Evolutionary conservation across 1,140 invertebrate species (phyloP).

Genomic region (Megalopta genalis): DNA sequence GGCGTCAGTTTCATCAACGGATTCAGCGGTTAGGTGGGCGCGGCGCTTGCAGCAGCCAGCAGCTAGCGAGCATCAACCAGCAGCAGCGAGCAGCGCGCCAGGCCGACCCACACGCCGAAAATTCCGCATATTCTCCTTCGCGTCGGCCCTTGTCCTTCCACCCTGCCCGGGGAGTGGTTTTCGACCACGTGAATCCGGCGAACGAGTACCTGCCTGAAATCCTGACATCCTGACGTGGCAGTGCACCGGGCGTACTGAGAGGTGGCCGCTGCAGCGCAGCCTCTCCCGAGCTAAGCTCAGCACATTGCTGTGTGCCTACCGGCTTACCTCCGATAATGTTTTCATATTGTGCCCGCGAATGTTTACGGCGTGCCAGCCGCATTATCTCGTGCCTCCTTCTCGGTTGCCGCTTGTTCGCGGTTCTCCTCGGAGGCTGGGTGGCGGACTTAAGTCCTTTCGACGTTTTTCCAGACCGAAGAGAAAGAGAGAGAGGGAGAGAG

Average conservation of each 20-base stretch:
- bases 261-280: constrained; percentile 32
- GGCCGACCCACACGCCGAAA: background rate
- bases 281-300: constrained; percentile 67
- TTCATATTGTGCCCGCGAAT: constrained; percentile 71
- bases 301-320: constrained; percentile 74
- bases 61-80: too few species aligned
- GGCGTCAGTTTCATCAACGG: constrained; percentile 42
- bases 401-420: constrained; percentile 15
- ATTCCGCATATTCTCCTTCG: constrained; percentile 30
- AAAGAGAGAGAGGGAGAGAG: too few species aligned
- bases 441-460: constrained; percentile 44
- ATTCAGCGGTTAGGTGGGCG: background rate
- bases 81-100: background rate
- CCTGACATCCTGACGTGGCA: constrained; percentile 71
- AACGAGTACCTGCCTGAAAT: constrained; percentile 62
- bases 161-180: constrained; percentile 48
- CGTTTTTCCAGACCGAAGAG: constrained; percentile 14
- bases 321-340: constrained; percentile 73
- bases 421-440: constrained; percentile 50
- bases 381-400: constrained; percentile 47
- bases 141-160: constrained; percentile 46
- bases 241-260: constrained; percentile 49
- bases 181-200: constrained; percentile 53
- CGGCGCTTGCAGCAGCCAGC: background rate
- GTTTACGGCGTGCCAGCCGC: constrained; percentile 50